phyloP scores from a whole-genome alignment of 2,797 vertebrate genomes.

The Sebastes cheni region DNA sequence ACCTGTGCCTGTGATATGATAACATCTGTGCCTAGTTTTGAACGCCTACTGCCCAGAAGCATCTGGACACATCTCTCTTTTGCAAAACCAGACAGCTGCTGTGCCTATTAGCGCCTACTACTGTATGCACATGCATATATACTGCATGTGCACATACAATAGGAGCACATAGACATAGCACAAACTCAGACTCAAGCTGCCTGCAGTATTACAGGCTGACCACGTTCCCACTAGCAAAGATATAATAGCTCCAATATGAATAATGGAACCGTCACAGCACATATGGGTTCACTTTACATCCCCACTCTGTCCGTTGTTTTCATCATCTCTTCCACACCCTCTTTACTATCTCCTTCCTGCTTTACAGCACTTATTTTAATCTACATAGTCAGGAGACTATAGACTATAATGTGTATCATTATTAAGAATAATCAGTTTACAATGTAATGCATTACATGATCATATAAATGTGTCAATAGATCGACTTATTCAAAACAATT shows the following conservation, averaged over 20 bases:
- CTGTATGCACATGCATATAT: background rate
- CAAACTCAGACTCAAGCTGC: background rate
- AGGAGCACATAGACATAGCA: slow-evolving; percentile 8
- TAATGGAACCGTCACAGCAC: slow-evolving; percentile 50
- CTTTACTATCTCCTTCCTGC: background rate
- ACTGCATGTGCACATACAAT: background rate
- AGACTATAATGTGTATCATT: background rate
- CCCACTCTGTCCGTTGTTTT: background rate
- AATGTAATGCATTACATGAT: background rate
- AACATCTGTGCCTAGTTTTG: slow-evolving; percentile 12
- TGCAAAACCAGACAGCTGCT: slow-evolving; percentile 32
- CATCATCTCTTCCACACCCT: slow-evolving; percentile 6
- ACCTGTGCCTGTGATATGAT: slow-evolving; percentile 1
- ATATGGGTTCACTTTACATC: slow-evolving; percentile 43
- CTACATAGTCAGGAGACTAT: background rate
- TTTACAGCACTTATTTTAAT: background rate
- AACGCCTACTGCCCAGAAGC: slow-evolving; percentile 28
- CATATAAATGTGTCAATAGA: background rate
- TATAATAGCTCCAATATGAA: slow-evolving; percentile 59
- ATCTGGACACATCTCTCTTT: slow-evolving; percentile 33
- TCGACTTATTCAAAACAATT: background rate
- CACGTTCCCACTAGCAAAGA: slow-evolving; percentile 24
- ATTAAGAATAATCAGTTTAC: background rate
- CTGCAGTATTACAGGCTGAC: background rate
- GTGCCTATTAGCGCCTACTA: background rate